Conservation (phyloP, 2,888 invertebrate species). For the Sphaeridia pumilis region DNA sequence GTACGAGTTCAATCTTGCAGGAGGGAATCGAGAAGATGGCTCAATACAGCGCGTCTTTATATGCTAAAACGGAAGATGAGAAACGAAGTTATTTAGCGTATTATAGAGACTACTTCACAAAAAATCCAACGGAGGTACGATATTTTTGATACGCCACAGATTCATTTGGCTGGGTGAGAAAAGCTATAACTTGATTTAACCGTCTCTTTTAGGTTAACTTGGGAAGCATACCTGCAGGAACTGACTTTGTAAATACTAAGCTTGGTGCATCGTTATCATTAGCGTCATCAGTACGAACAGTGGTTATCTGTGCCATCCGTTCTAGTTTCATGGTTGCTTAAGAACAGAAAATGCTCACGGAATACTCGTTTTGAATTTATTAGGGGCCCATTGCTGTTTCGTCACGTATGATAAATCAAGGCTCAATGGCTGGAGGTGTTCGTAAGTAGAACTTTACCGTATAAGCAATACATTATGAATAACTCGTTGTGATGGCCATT, state of each 20-base stretch:
- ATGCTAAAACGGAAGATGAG: constrained; percentile 59
- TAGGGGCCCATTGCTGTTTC: constrained; percentile 28
- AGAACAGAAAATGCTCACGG: constrained; percentile 31
- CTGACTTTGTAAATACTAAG: neutral
- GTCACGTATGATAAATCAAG: constrained; percentile 6
- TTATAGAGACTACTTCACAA: constrained; percentile 60
- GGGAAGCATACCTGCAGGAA: neutral
- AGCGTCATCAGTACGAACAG: constrained; percentile 35
- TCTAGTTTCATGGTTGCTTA: constrained; percentile 30
- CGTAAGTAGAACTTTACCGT: neutral
- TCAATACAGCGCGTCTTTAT: constrained; percentile 61
- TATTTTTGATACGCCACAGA: neutral
- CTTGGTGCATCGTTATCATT: constrained; percentile 4
- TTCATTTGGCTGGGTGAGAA: neutral
- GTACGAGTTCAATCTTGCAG: constrained; percentile 38
- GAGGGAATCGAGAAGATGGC: constrained; percentile 60
- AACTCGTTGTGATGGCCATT: neutral
- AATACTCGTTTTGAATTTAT: constrained; percentile 34
- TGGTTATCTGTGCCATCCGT: constrained; percentile 35
- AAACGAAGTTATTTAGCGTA: constrained; percentile 58
- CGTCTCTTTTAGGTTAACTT: neutral
- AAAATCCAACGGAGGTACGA: constrained; percentile 33
- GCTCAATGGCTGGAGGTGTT: neutral
- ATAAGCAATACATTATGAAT: neutral
- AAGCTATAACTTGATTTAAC: neutral